Percentiles rank a stretch among this genome's conserved stretches.
Evolutionary conservation across 2,888 invertebrate genomes (phyloP).

Genomic region (Rhaphigaster nebulosa): DNA sequence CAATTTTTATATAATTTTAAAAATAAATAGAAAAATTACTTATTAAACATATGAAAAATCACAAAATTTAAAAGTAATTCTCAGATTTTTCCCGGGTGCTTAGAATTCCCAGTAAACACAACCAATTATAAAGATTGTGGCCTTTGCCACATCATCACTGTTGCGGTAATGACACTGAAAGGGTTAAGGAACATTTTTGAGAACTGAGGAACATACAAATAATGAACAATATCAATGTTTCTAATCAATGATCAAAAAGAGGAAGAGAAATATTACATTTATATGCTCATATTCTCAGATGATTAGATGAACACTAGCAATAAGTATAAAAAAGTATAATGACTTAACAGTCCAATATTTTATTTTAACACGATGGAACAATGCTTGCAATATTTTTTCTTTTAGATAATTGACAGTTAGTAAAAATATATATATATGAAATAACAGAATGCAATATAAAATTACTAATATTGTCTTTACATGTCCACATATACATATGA

Average conservation of each 20-base stretch:
- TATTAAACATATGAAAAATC: neutral
- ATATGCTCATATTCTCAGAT: neutral
- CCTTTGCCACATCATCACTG: neutral
- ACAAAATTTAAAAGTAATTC: neutral
- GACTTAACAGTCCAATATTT: slow-evolving; percentile 54
- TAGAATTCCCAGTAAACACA: neutral
- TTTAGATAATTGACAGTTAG: slow-evolving; percentile 55
- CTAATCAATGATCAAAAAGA: neutral
- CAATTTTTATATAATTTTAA: neutral
- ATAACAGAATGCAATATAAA: slow-evolving; percentile 57
- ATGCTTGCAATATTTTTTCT: slow-evolving; percentile 53
- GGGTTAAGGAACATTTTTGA: neutral
- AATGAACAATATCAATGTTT: neutral
- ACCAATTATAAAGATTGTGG: too few relatives aligned
- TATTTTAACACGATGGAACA: slow-evolving; percentile 52
- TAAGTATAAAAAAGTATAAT: slow-evolving; percentile 6
- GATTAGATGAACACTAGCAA: neutral
- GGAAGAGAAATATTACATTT: slow-evolving; percentile 31
- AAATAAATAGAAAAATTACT: neutral
- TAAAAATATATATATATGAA: slow-evolving; percentile 53
- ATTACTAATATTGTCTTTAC: slow-evolving; percentile 56
- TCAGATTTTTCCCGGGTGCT: neutral
- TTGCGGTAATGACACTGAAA: neutral
- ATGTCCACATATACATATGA: slow-evolving; percentile 18
- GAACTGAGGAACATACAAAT: neutral